Base-by-base conservation (phyloP, 2,113 vertebrate genomes). In the Raphicerus campestris region DNA sequence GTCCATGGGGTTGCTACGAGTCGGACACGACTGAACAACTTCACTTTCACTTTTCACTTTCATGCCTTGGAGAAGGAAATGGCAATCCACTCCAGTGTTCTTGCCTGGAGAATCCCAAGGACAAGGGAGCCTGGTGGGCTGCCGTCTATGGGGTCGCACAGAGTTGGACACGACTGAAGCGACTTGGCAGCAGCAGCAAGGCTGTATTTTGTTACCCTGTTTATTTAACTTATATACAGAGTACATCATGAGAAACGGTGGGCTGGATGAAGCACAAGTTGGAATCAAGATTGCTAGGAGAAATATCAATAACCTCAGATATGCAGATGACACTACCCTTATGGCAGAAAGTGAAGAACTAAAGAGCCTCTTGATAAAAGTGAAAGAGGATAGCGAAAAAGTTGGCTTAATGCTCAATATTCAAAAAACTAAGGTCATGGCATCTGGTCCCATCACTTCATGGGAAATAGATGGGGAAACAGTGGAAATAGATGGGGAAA, bases 1-100 rank as follows among this genome's bases (percentile, higher is more conserved):
- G 61, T n/a, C 61, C 15, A 4, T 63, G 61, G 61, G 61, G 61
- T n/a, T n/a, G 16, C 32, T 63, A 63, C 1, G 0, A 63, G 61
- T 63, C 3, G 0, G 30, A 63, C 61, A 63, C 2, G 1, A n/a
- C 30, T n/a, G 61, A 63, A 30, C 1, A 3, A 63, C 30, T 63
- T 63, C 60, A 32, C 30, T 63, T 63, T 63, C 61, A 58, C 55
- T 56, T 56, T 61, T 30, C 58, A 61, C 60, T 61, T 61, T 61
- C 60, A 63, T 15, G 15, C 15, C 7, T 17, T 63, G 61, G 61
- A 16, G 61, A 63, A 63, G 61, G 30, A 63, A 63, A n/a, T 63
- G 30, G 61, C 61, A 63, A 63, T 3, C 61, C 30, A 9, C 61
- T 63, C 61, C 61, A 63, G 30, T 63, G 61, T n/a, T 63, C 61